Evolutionary conservation across 2,888 invertebrate species (phyloP), one percentile per base, ranked within the genome.

Genomic region (Drosophila buzzatii): DNA sequence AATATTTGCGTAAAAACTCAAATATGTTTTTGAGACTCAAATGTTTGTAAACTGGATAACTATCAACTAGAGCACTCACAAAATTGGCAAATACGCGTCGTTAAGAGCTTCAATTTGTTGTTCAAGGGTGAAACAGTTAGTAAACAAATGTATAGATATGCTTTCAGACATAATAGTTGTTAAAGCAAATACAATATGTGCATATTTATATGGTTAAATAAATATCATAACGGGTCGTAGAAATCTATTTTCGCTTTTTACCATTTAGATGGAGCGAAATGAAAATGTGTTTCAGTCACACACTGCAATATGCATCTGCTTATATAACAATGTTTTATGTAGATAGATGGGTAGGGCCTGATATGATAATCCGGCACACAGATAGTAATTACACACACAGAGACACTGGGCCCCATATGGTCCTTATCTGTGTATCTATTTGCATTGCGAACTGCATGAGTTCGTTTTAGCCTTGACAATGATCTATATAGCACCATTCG

Each of bases 381-480:
- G 49, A 31, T 31, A 31, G 31, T 10, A 31, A 27, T 10, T 35
- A 9, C 49, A 49, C 31, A 35, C 33, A 52, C 20, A 61, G 41
- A 41, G 33, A 20, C 27, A 53, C 9, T 27, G 6, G 27, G 27
- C 27, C 27, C 27, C 39, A 3, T 10, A 12, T 49, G 16, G 14
- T 9, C 3, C 33, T 70, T 71, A 70, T 70, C 70, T 62, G 2
- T 45, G 20, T 23, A 27, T n/a, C 52, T 66, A 44, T 52, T 52
- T 60, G 63, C 33, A 37, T 53, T 49, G 58, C 71, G 23, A 62
- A 70, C 61, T 56, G 51, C 42, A n/a, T 41, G 41, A 62, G 35
- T 8, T 20, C 41, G 33, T 6, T 42, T 20, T 18, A 68, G 74
- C 68, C 74, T 73, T 73, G 73, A 74, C 74, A 73, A 44, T 73